Evolutionary conservation across 1,140 invertebrate species (phyloP).

Genomic region (Brachionus koreanus): DNA sequence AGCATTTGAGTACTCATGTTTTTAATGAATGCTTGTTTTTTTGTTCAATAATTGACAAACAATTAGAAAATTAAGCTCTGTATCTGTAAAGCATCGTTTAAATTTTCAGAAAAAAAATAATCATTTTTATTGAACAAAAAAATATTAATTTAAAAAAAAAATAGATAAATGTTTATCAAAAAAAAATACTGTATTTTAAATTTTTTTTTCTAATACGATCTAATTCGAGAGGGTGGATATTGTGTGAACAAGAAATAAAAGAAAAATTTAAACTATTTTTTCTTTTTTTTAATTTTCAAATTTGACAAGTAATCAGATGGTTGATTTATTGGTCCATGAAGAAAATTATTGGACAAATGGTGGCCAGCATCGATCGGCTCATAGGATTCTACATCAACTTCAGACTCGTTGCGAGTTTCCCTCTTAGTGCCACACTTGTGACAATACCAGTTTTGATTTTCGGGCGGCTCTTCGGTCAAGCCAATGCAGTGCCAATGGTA

Average conservation of each 20-base stretch:
- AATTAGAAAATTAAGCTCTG: too few species aligned
- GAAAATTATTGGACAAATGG: neutral
- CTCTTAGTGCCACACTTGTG: constrained; percentile 1
- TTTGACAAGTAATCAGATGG: neutral
- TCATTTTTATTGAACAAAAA: neutral
- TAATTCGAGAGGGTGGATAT: neutral
- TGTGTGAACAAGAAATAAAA: neutral
- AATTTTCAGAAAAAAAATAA: neutral
- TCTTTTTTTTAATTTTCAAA: constrained; percentile 38
- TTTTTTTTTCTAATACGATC: neutral
- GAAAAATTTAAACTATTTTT: neutral
- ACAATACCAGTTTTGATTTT: constrained; percentile 45
- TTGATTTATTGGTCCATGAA: neutral
- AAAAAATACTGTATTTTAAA: neutral
- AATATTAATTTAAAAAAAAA: neutral
- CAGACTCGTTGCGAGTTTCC: neutral
- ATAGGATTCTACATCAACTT: constrained; percentile 8
- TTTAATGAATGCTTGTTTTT: too few species aligned
- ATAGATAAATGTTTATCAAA: neutral
- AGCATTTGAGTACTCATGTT: too few species aligned
- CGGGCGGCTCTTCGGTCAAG: constrained; percentile 15
- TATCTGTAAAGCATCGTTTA: neutral
- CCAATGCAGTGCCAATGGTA: constrained; percentile 42
- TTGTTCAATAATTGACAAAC: too few species aligned
- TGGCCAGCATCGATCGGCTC: neutral